Percentiles rank a stretch among this genome's conserved stretches.
phyloP scores from a whole-genome alignment of 2,797 vertebrate genomes.

The Myotis vivesi region DNA sequence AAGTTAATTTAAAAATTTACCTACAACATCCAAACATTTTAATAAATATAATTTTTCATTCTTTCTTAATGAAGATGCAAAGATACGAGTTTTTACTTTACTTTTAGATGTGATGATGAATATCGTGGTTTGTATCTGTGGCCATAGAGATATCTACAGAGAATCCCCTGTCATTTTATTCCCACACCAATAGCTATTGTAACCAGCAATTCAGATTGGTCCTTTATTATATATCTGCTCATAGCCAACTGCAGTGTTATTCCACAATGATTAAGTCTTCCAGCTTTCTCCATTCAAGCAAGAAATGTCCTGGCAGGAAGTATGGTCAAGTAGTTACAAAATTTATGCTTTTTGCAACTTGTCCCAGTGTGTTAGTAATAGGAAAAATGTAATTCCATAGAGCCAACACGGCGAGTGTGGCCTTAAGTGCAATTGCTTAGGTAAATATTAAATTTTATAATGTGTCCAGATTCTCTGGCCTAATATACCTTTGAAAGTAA shows the following conservation, averaged over 20 bases:
- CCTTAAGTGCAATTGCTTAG: neutral
- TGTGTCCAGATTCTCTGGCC: neutral
- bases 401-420: neutral
- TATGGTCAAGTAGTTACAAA: neutral
- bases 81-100: neutral
- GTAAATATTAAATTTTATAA: neutral
- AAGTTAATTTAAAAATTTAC: neutral
- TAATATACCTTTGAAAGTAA: neutral
- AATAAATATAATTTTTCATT: neutral
- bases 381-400: neutral
- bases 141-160: neutral
- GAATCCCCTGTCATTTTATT: neutral
- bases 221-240: neutral
- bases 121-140: neutral
- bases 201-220: neutral
- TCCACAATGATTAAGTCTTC: neutral
- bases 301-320: neutral
- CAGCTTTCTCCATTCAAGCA: neutral
- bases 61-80: neutral
- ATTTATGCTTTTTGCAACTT: neutral
- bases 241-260: neutral
- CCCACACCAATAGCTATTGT: accelerated
- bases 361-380: neutral
- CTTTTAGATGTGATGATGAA: neutral
- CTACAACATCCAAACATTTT: neutral